Conservation (phyloP, 2,797 vertebrate species). For the Caiman crocodilus region DNA sequence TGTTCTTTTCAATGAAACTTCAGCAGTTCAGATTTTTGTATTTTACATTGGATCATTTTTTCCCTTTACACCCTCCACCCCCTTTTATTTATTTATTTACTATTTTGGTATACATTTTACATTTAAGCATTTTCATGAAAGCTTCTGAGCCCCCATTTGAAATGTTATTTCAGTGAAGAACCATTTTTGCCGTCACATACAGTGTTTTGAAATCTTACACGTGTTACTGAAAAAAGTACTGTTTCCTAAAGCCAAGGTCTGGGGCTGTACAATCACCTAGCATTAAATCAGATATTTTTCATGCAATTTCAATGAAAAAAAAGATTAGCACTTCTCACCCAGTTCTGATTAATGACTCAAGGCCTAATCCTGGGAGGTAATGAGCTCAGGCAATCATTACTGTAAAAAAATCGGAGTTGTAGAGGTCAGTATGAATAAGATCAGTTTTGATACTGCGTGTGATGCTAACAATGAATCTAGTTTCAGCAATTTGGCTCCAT, state of each 20-base stretch:
- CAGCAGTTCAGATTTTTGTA: background rate
- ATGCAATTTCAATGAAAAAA: background rate
- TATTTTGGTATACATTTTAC: background rate
- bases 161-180: background rate
- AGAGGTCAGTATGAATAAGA: background rate
- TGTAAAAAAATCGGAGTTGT: no score
- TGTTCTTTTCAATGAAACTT: background rate
- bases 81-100: background rate
- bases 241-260: background rate
- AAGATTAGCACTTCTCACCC: background rate
- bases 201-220: background rate
- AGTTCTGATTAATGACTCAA: background rate
- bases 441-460: background rate
- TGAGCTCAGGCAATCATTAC: background rate
- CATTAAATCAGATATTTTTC: background rate
- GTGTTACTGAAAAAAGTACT: background rate
- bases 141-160: background rate
- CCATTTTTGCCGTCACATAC: background rate
- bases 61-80: no score
- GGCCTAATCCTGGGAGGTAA: background rate
- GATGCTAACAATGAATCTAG: background rate
- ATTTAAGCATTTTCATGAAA: background rate
- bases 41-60: background rate
- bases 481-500: background rate
- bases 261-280: background rate